A percentile compares a stretch with the other conserved stretches of the same genome.
Conservation (phyloP, 2,113 vertebrate genomes). For the Calyptommatus sinebrachiatus region DNA sequence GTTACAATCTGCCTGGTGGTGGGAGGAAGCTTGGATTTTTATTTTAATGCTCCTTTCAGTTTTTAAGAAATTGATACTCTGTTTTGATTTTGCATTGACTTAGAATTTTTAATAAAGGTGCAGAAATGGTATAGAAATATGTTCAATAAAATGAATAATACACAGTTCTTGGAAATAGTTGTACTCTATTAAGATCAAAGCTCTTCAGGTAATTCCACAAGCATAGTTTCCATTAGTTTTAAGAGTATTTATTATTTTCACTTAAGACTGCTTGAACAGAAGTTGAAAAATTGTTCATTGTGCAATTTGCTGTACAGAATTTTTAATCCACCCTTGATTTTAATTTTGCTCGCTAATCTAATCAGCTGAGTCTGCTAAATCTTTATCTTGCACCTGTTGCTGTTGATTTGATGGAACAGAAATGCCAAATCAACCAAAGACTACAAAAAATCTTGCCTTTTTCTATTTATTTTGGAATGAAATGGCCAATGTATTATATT, state of each 20-base stretch:
- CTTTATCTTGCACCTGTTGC: constrained; percentile 5
- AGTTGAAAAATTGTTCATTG: not conserved
- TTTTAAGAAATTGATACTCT: too few relatives aligned
- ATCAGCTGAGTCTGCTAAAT: not conserved
- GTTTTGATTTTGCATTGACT: too few relatives aligned
- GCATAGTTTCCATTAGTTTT: not conserved
- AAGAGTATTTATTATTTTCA: not conserved
- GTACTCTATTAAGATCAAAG: not conserved
- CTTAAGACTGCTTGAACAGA: not conserved
- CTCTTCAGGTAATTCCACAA: not conserved
- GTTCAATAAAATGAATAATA: too few relatives aligned
- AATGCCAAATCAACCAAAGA: not conserved
- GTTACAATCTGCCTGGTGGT: too few relatives aligned
- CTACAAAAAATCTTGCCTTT: not conserved
- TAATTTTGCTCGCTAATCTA: not conserved
- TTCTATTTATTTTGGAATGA: not conserved
- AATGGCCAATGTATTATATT: not conserved
- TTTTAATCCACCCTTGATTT: not conserved
- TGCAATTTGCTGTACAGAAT: not conserved
- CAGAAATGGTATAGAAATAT: too few relatives aligned
- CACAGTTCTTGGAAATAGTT: not conserved
- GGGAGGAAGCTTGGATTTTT: too few relatives aligned
- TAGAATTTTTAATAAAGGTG: too few relatives aligned
- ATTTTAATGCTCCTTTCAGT: too few relatives aligned
- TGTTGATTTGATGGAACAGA: not conserved